These are phyloP conservation scores for Exaiptasia diaphana DNA, from an alignment of 64 coral and sea anemone species.

Conservation along the genomic window DNA sequence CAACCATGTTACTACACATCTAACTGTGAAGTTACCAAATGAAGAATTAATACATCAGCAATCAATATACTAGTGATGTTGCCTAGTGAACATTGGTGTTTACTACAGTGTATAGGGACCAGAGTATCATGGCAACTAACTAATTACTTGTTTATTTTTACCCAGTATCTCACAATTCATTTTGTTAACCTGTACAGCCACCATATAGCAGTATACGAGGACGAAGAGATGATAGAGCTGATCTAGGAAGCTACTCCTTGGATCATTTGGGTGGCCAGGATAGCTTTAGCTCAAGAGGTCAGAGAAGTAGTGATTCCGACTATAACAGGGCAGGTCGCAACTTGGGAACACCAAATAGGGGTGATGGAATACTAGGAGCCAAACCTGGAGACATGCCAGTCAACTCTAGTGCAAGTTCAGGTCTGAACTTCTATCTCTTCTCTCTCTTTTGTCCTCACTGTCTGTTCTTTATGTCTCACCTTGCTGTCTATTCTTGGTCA, in stretches of 20 bases:
- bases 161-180: conserved; percentile 6
- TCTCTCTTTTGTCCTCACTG: background rate
- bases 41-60: no score
- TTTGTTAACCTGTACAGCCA: conserved; percentile 57
- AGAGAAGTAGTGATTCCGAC: conserved; percentile 45
- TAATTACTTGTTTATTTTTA: conserved; percentile 9
- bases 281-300: conserved; percentile 22
- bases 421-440: conserved; percentile 1
- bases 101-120: background rate
- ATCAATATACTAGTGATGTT: background rate
- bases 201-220: conserved; percentile 9
- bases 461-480: background rate
- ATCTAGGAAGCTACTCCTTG: background rate
- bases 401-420: background rate
- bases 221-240: background rate
- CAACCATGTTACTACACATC: no score
- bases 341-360: conserved; percentile 39
- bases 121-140: background rate
- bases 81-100: background rate
- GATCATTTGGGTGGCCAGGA: background rate
- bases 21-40: no score
- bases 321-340: conserved; percentile 25
- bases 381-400: conserved; percentile 59
- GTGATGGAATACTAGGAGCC: conserved; percentile 62
- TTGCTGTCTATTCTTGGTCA: no score